phyloP scores from a whole-genome alignment of 2,797 vertebrate genomes.

The Buceros bicornis region DNA sequence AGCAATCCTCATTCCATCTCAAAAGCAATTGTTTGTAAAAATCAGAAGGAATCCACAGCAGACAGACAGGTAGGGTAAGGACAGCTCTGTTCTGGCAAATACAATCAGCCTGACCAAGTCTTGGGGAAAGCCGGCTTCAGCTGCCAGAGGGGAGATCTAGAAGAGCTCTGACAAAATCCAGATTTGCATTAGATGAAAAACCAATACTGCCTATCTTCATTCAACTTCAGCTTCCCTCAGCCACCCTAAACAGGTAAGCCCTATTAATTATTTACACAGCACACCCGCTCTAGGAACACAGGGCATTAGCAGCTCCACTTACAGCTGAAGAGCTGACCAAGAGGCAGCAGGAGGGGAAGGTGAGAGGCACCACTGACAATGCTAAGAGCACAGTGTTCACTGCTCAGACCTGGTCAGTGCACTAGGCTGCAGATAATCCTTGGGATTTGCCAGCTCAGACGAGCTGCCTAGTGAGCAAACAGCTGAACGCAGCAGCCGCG shows the following conservation, averaged over 20 bases:
- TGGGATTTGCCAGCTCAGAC: neutral
- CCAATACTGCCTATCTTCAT: neutral
- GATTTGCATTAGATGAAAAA: neutral
- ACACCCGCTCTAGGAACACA: neutral
- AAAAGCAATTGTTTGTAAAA: neutral
- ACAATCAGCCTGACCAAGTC: neutral
- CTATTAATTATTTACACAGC: neutral
- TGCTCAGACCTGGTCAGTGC: neutral
- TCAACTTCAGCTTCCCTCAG: neutral
- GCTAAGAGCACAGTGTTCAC: neutral
- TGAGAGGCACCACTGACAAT: neutral
- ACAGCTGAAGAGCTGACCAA: neutral
- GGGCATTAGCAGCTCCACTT: neutral
- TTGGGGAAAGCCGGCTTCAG: neutral
- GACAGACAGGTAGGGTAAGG: neutral
- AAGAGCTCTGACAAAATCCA: neutral
- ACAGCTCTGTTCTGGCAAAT: neutral
- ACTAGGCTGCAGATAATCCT: neutral
- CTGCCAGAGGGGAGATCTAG: neutral
- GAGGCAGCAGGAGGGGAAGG: neutral
- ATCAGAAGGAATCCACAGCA: neutral
- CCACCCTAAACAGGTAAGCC: neutral
- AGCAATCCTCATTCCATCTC: neutral
- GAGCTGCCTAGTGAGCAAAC: too few relatives aligned
- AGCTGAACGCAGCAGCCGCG: neutral